These are phyloP conservation scores for Oscheius sp. DNA, from an alignment of 2,888 invertebrate species.

Conservation along the genomic window DNA sequence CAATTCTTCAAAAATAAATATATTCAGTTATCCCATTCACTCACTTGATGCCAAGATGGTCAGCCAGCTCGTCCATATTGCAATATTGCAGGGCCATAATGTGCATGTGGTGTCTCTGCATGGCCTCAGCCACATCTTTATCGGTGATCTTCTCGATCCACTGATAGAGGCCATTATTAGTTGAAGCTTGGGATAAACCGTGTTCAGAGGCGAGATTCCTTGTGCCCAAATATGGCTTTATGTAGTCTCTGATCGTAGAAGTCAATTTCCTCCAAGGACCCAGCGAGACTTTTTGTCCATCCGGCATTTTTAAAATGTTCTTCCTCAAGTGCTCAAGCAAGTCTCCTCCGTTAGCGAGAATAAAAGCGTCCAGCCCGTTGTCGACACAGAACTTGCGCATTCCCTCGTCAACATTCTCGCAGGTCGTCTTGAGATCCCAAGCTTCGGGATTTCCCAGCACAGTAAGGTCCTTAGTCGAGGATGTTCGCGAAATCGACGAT, in stretches of 20 bases:
- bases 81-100: neutral
- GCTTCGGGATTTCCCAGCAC: neutral
- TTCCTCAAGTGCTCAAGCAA: neutral
- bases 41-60: neutral
- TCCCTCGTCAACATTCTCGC: neutral
- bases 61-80: neutral
- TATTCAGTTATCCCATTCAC: neutral
- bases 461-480: neutral
- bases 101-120: neutral
- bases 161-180: neutral
- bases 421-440: neutral
- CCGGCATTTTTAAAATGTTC: neutral
- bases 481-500: neutral
- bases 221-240: neutral
- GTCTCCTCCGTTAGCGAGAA: neutral
- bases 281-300: neutral
- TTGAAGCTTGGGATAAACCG: neutral
- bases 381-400: neutral
- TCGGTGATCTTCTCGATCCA: neutral
- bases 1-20: neutral
- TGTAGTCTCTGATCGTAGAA: neutral
- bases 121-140: neutral
- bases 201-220: neutral
- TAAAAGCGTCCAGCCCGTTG: neutral
- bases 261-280: conserved; percentile 2